A percentile compares a stretch with the other conserved stretches of the same genome.
Conservation (phyloP, 2,797 vertebrate species). For the Microctenopoma steveboyesi region DNA sequence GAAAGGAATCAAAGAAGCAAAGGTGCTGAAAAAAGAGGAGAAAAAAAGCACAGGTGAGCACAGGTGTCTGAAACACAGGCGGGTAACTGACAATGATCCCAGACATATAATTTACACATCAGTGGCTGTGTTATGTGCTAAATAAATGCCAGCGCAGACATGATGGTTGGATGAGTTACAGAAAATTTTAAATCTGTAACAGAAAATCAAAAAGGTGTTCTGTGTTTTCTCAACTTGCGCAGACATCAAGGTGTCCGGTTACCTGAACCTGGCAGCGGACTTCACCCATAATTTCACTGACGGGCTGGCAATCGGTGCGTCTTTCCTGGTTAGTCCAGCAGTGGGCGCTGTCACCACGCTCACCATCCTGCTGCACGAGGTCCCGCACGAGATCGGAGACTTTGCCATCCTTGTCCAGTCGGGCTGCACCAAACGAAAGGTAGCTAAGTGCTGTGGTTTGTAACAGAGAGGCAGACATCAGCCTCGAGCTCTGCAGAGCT, state of each 20-base stretch:
- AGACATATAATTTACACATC: too few relatives aligned
- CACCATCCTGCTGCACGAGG: slow-evolving; percentile 93
- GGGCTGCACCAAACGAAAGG: slow-evolving; percentile 93
- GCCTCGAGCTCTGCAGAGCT: too few relatives aligned
- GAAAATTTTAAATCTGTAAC: too few relatives aligned
- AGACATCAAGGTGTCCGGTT: slow-evolving; percentile 92
- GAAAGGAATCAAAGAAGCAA: slow-evolving; percentile 50
- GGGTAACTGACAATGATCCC: too few relatives aligned
- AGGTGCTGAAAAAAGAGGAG: slow-evolving; percentile 54
- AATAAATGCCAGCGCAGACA: too few relatives aligned
- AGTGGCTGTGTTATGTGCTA: too few relatives aligned
- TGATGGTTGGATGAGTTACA: too few relatives aligned
- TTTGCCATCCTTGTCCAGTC: slow-evolving; percentile 94
- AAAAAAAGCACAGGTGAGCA: slow-evolving; percentile 65
- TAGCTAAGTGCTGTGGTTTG: slow-evolving; percentile 20
- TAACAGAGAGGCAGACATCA: background rate
- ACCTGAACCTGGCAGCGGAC: slow-evolving; percentile 93
- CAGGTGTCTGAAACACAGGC: too few relatives aligned
- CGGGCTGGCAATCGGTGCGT: slow-evolving; percentile 92
- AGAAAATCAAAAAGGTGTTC: too few relatives aligned
- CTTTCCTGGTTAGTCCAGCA: slow-evolving; percentile 86
- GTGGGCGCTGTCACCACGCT: slow-evolving; percentile 90
- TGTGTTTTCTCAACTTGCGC: background rate
- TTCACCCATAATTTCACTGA: slow-evolving; percentile 94
- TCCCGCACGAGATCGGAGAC: slow-evolving; percentile 94